phyloP scores from a whole-genome alignment of 2,888 invertebrate species.

The Athripsodes cinereus region DNA sequence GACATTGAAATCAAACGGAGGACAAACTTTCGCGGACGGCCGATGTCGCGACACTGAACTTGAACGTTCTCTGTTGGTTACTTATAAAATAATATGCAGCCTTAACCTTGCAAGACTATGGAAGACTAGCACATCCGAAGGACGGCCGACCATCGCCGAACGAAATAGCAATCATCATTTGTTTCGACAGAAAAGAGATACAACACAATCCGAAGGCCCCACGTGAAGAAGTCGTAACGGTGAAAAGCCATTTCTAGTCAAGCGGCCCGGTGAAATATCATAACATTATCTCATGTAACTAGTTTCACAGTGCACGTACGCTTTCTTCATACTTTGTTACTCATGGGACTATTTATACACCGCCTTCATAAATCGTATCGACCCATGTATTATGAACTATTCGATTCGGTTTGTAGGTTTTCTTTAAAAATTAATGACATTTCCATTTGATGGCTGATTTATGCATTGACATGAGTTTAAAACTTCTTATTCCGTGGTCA shows the following conservation, averaged over 20 bases:
- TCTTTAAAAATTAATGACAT: neutral
- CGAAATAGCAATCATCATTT: conserved; percentile 4
- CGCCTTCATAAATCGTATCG: neutral
- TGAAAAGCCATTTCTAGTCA: conserved; percentile 1
- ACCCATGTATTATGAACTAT: neutral
- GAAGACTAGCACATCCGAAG: conserved; percentile 19
- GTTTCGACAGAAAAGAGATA: conserved; percentile 1
- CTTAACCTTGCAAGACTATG: conserved; percentile 24
- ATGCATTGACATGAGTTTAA: neutral
- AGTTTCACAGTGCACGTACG: neutral
- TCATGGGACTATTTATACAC: neutral
- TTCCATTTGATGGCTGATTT: neutral
- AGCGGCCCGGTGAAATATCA: neutral
- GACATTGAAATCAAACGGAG: neutral
- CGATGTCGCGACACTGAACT: conserved; percentile 27
- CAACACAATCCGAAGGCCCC: conserved; percentile 13
- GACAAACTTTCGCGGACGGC: conserved; percentile 21
- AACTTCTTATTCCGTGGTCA: neutral
- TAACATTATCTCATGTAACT: neutral
- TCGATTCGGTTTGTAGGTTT: neutral
- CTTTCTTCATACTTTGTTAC: neutral
- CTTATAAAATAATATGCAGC: conserved; percentile 27
- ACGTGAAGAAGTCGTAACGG: neutral
- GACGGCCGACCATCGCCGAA: conserved; percentile 12
- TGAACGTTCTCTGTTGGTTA: conserved; percentile 24